Evolutionary conservation across 2,888 invertebrate genomes (phyloP).

Genomic region (Drosophila antonietae): DNA sequence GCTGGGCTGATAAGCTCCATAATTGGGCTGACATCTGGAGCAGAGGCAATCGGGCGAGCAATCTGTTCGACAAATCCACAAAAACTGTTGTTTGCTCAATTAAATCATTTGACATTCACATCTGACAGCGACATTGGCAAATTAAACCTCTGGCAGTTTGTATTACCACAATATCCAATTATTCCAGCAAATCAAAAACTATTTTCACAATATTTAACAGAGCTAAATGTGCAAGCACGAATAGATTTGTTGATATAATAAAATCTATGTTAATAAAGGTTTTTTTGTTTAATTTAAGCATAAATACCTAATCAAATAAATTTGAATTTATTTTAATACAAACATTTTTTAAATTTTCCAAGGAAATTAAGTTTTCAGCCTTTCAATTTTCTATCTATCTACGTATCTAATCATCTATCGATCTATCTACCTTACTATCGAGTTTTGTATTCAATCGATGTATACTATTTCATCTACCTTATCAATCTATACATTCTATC

Average conservation of each 20-base stretch:
- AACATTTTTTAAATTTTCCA: too few relatives aligned
- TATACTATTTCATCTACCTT: too few relatives aligned
- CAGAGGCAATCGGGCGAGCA: constrained; percentile 13
- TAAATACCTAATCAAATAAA: too few relatives aligned
- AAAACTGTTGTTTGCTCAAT: constrained; percentile 39
- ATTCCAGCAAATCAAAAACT: neutral
- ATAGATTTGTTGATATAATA: neutral
- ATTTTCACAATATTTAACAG: neutral
- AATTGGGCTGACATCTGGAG: constrained; percentile 30
- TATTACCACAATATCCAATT: constrained; percentile 7
- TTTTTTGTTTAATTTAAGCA: too few relatives aligned
- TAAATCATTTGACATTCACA: constrained; percentile 26
- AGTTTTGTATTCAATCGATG: too few relatives aligned
- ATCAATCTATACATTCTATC: too few relatives aligned
- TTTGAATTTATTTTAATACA: too few relatives aligned
- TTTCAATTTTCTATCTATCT: too few relatives aligned
- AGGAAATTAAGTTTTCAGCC: too few relatives aligned
- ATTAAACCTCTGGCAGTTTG: constrained; percentile 10
- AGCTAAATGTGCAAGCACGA: neutral
- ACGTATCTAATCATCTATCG: too few relatives aligned
- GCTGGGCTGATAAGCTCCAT: constrained; percentile 37
- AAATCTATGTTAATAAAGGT: neutral
- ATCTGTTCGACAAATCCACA: constrained; percentile 40
- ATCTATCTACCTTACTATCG: too few relatives aligned
- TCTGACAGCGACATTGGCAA: constrained; percentile 1